Percentiles rank a stretch among this genome's conserved stretches.
These are phyloP conservation scores for Miniopterus natalensis DNA, from an alignment of 2,113 vertebrate genomes.

Conservation along the genomic window DNA sequence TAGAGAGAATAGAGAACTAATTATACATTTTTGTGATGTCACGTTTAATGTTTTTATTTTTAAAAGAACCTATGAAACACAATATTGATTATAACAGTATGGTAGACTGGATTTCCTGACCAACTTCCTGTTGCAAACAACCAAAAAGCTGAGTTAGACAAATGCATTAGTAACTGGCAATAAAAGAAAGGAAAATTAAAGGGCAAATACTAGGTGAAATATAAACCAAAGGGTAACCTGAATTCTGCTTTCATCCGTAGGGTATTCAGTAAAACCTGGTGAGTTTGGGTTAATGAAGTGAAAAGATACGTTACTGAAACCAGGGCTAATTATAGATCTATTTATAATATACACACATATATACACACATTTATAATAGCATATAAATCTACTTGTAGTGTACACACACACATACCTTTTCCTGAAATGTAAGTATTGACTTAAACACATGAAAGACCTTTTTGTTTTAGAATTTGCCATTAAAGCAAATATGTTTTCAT, in stretches of 20 bases:
- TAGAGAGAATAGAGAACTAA: background rate
- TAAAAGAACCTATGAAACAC: background rate
- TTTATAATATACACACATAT: background rate
- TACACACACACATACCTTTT: background rate
- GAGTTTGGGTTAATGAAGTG: background rate
- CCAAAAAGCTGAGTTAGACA: background rate
- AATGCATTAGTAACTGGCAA: background rate
- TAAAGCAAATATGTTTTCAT: conserved; percentile 74
- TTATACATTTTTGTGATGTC: background rate
- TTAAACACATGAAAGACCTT: conserved; percentile 71
- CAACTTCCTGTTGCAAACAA: background rate
- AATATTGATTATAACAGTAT: background rate
- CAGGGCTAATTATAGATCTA: background rate
- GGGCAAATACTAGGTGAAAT: background rate
- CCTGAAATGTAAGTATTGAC: conserved; percentile 38
- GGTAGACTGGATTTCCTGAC: background rate
- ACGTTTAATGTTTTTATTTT: background rate
- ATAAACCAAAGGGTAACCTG: background rate
- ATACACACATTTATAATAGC: background rate
- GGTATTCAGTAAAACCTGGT: background rate
- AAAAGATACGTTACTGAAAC: conserved; percentile 49
- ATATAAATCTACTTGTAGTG: conserved; percentile 32
- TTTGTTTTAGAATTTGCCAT: conserved; percentile 68
- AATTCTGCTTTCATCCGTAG: background rate
- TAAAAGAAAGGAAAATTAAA: background rate